A percentile compares a stretch with the other conserved stretches of the same genome.
These are phyloP conservation scores for Hartigia nigra DNA, from an alignment of 2,888 invertebrate genomes.

Conservation along the genomic window DNA sequence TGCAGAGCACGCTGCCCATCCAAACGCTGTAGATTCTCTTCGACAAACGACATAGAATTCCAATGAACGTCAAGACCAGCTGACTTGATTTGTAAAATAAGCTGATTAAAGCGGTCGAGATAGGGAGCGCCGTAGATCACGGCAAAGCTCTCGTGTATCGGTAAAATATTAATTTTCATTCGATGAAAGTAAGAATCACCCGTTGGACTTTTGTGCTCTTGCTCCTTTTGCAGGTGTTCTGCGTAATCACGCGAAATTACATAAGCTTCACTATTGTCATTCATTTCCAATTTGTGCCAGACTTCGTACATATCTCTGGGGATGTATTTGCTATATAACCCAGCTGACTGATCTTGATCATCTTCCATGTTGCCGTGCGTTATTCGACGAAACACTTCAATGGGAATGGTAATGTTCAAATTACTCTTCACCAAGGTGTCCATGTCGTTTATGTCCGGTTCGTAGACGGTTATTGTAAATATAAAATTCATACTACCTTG, in stretches of 20 bases:
- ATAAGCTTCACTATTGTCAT: neutral
- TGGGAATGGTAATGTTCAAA: slow-evolving; percentile 21
- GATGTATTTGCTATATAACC: neutral
- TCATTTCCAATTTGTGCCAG: neutral
- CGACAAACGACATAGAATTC: neutral
- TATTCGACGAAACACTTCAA: neutral
- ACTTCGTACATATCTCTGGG: neutral
- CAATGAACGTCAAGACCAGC: neutral
- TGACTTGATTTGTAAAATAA: neutral
- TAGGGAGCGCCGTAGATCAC: neutral
- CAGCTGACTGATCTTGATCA: neutral
- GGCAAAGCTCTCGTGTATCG: neutral
- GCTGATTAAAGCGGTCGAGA: neutral
- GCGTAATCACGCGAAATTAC: neutral
- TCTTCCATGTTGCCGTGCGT: neutral
- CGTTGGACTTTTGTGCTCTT: neutral
- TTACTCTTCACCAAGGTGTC: slow-evolving; percentile 48
- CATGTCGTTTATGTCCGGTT: slow-evolving; percentile 57
- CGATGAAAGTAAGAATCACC: neutral
- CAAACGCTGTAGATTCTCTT: neutral
- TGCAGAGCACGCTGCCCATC: neutral
- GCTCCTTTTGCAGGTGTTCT: neutral
- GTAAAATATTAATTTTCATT: neutral
- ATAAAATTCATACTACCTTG: slow-evolving; percentile 62
- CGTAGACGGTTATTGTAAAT: slow-evolving; percentile 53